Conservation (phyloP, 30 jellyfish, hydroid and myxozoan genomes). For the Turritopsis dohrnii region DNA sequence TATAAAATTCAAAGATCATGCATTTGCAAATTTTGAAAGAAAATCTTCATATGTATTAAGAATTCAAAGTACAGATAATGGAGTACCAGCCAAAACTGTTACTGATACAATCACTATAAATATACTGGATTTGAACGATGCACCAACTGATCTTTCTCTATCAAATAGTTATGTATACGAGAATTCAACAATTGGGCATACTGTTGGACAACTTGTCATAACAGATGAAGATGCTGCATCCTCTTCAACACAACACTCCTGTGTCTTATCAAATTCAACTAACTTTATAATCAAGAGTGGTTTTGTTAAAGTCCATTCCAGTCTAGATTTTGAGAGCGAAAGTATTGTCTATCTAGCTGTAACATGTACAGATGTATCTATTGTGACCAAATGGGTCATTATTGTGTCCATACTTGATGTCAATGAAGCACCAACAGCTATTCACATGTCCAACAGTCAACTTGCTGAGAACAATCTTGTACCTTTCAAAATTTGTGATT, state of each 20-base stretch:
- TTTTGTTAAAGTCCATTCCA: not conserved
- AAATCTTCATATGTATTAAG: not conserved
- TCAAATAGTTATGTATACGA: constrained; percentile 6
- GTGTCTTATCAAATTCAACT: not conserved
- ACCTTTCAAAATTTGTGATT: constrained; percentile 35
- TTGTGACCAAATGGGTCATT: constrained; percentile 26
- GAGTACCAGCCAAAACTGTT: constrained; percentile 13
- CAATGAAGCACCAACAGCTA: constrained; percentile 65
- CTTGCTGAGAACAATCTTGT: constrained; percentile 39
- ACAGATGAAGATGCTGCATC: constrained; percentile 32
- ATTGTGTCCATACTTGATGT: constrained; percentile 52
- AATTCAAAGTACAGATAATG: constrained; percentile 29
- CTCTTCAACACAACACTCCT: constrained; percentile 8
- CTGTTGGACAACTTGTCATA: constrained; percentile 5
- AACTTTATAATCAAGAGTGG: not conserved
- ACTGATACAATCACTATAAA: constrained; percentile 8
- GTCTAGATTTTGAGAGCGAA: constrained; percentile 17
- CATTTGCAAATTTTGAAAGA: constrained; percentile 27
- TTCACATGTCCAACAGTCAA: constrained; percentile 34
- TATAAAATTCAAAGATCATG: constrained; percentile 7
- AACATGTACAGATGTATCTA: constrained; percentile 62
- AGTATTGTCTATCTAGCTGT: constrained; percentile 21
- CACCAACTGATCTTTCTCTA: constrained; percentile 25
- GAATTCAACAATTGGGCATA: constrained; percentile 16
- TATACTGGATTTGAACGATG: constrained; percentile 29